Conservation (phyloP, 2,797 vertebrate genomes). For the Platalea minor region DNA sequence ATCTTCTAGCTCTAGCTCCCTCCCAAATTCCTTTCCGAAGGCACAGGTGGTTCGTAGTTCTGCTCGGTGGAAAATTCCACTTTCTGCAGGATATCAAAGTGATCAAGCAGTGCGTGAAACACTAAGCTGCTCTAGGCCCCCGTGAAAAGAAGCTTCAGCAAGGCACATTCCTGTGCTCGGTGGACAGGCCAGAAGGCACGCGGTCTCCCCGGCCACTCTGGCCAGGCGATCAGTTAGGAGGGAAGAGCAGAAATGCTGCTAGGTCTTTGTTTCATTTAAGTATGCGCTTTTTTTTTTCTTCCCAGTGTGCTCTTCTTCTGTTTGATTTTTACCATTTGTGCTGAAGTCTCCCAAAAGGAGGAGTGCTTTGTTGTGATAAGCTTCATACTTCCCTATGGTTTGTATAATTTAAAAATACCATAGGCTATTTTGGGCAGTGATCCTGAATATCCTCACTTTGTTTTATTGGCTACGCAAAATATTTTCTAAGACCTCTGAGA, state of each 20-base stretch:
- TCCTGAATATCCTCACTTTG: neutral
- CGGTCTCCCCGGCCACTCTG: neutral
- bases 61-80: no score
- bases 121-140: neutral
- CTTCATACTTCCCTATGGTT: neutral
- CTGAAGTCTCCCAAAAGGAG: neutral
- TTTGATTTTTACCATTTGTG: slow-evolving; percentile 23
- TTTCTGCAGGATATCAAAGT: neutral
- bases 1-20: no score
- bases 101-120: neutral
- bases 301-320: neutral
- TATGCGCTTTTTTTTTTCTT: neutral
- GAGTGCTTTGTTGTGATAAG: slow-evolving; percentile 18
- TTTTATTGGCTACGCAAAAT: neutral
- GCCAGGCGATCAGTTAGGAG: neutral
- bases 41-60: no score
- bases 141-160: neutral
- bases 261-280: neutral
- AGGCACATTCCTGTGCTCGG: neutral
- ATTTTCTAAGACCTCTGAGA: neutral
- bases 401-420: slow-evolving; percentile 23
- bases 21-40: no score
- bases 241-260: neutral
- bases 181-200: neutral
- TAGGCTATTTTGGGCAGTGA: neutral